Base-by-base conservation (phyloP, 2,797 vertebrate genomes). In the Remorina albescens region DNA sequence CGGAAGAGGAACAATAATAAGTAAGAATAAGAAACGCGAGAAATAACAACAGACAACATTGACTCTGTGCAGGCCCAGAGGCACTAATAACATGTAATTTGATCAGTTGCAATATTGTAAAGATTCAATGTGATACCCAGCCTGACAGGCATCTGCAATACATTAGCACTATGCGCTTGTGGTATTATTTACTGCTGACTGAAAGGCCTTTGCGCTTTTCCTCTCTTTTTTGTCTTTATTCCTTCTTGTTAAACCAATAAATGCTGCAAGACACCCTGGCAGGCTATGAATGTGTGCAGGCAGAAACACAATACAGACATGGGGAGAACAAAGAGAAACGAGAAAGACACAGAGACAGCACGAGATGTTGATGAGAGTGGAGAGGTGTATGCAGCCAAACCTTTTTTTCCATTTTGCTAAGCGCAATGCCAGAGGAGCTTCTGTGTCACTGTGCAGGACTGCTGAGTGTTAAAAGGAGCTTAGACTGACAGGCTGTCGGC, bases 391-490 rank as follows among this genome's bases (percentile, higher is more conserved):
- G 21, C 65, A 60, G 82, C 69, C 67, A 62, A 67, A 21, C 41
- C 67, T 58, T 66, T 58, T 56, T 70, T 70, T 49, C 30, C 39
- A 70, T 76, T 58, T 81, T 80, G 80, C 75, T 61, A 56, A 78
- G 76, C 56, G 18, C 15, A 25, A 64, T 65, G 75, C 77, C 72
- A 53, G 74, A 60, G 76, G 83, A 74, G 82, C 67, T 25, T 67
- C 49, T 58, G 78, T 91, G 86, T 72, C 87, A 86, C 76, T 74
- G 83, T 78, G 42, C 54, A 50, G 83, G 81, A 86, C 82, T 50
- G 76, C 80, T 72, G 78, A 82, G 82, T 90, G 88, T 89, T 91
- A 78, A 87, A 90, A 76, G 86, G 84, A 71, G 85, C 88, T 76
- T 71, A 78, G 76, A 91, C 77, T 93, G 85, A 89, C 86, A 89